Percentiles rank a stretch among this genome's conserved stretches.
Evolutionary conservation across 2,113 vertebrate genomes (phyloP).

Genomic region (Baryphthengus martii): DNA sequence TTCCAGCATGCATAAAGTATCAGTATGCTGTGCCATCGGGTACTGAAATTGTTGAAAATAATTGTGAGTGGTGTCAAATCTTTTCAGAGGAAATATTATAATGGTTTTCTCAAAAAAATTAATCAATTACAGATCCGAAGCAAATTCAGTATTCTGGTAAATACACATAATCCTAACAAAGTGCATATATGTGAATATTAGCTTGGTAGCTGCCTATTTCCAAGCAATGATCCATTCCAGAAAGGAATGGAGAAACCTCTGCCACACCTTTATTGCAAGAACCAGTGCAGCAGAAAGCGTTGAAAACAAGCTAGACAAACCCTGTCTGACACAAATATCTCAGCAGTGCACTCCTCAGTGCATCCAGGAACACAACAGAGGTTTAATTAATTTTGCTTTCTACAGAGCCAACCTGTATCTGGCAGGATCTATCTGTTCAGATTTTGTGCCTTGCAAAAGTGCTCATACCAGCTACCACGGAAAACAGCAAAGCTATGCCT

Average conservation of each 20-base stretch:
- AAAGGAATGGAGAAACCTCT: not conserved
- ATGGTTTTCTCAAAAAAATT: not conserved
- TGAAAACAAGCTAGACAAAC: not conserved
- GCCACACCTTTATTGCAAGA: constrained; percentile 12
- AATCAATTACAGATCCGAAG: not conserved
- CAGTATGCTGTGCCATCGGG: not conserved
- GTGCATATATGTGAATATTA: not conserved
- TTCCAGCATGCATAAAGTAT: not conserved
- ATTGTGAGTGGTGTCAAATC: not conserved
- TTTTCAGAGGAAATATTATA: not conserved
- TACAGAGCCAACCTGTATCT: not conserved
- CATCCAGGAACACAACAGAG: not conserved
- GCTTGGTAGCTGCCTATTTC: not conserved
- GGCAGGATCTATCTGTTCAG: not conserved
- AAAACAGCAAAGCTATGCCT: not conserved
- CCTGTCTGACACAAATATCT: not conserved
- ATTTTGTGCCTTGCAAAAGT: not conserved
- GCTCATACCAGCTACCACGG: not conserved
- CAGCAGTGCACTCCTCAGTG: not conserved
- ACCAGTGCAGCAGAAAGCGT: not conserved
- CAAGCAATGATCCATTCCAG: not conserved
- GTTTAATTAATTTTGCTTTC: not conserved
- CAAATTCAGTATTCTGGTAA: not conserved
- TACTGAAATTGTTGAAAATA: not conserved
- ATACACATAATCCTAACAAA: not conserved